These are phyloP conservation scores for Melanerpes formicivorus DNA, from an alignment of 2,113 vertebrate species.

Conservation along the genomic window DNA sequence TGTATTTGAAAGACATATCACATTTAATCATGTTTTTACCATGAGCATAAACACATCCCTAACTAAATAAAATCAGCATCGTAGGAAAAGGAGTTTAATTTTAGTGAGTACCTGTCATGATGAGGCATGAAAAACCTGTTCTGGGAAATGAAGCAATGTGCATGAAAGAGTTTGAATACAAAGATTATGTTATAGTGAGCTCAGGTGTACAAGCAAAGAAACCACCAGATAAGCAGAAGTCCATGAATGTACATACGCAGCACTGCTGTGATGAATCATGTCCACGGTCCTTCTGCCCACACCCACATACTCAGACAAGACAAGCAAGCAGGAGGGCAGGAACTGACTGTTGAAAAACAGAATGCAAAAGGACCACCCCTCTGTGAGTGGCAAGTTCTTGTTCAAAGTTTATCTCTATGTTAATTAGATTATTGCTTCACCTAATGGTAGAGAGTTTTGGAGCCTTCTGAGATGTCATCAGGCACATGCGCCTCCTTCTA, in stretches of 20 bases:
- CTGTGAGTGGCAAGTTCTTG: not conserved
- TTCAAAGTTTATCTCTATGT: not conserved
- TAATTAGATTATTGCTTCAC: slow-evolving; percentile 61
- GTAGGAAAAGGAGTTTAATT: not conserved
- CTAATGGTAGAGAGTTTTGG: slow-evolving; percentile 38
- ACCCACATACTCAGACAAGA: not conserved
- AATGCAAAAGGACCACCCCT: not conserved
- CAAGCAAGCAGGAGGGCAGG: not conserved
- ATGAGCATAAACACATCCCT: not conserved
- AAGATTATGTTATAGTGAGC: not conserved
- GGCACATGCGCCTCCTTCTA: not conserved
- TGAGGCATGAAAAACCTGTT: not conserved
- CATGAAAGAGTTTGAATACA: not conserved
- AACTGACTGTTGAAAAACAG: not conserved
- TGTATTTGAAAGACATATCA: not conserved
- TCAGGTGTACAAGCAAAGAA: not conserved
- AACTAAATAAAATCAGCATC: not conserved
- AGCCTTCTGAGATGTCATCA: not conserved
- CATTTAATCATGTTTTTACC: not conserved
- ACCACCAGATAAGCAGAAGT: not conserved
- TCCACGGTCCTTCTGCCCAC: not conserved
- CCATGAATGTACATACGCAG: not conserved
- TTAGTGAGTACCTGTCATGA: not conserved
- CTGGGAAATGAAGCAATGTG: not conserved
- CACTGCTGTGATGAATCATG: not conserved